phyloP scores from a whole-genome alignment of 2,888 invertebrate genomes.

The Molanna angustata region DNA sequence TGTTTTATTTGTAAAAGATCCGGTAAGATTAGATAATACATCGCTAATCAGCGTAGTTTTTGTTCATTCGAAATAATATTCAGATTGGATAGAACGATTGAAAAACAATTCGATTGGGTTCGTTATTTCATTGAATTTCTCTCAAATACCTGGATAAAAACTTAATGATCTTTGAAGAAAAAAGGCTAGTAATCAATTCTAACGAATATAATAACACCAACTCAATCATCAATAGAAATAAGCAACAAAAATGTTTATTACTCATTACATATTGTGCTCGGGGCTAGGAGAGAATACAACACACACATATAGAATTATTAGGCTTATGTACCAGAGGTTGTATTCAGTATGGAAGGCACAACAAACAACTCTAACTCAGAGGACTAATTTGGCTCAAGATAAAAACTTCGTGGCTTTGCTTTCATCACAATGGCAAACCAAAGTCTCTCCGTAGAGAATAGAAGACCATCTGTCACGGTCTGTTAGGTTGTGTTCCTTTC shows the following conservation, averaged over 20 bases:
- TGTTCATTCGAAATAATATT: too few species aligned
- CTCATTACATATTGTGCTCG: not conserved
- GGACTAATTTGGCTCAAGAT: not conserved
- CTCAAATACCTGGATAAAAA: not conserved
- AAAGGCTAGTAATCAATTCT: not conserved
- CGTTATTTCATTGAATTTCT: not conserved
- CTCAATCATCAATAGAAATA: not conserved
- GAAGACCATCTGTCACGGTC: constrained; percentile 30
- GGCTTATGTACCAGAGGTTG: too few species aligned
- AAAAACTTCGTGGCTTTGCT: not conserved
- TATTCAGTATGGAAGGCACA: too few species aligned
- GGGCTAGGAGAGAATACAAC: not conserved
- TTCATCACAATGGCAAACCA: not conserved
- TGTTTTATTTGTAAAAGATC: too few species aligned
- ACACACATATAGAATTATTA: too few species aligned
- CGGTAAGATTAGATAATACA: too few species aligned
- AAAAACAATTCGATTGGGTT: not conserved
- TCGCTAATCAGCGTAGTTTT: too few species aligned
- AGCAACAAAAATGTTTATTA: not conserved
- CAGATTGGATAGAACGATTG: too few species aligned
- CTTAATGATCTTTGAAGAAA: not conserved
- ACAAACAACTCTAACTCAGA: too few species aligned
- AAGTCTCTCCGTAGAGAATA: not conserved
- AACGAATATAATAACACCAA: not conserved
- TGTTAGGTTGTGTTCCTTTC: constrained; percentile 16